Base-by-base conservation (phyloP, 2,888 invertebrate species). In the Idaea straminata region DNA sequence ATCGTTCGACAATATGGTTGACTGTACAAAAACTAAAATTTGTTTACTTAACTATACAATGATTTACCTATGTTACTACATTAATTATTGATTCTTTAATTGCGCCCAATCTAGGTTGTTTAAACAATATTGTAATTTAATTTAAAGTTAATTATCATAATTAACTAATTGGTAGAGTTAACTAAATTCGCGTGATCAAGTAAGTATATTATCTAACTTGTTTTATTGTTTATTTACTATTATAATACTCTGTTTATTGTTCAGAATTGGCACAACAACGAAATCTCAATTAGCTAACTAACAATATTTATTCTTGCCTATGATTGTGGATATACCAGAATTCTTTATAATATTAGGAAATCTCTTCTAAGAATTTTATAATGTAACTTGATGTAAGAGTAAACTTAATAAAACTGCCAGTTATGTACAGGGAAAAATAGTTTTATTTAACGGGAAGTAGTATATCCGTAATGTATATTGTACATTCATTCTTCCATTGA, bases 1-100 rank as follows among this genome's bases (percentile, higher is more conserved):
- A 94, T 96, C 71, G 89, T 96, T 16, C 95, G 95, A 80, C 95
- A 95, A 76, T 95, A 95, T 75, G 94, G 95, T 61, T 95, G 94
- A 89, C 61, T 15, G 25, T 25, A 16, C 16, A 35, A 38, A 25
- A 62, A 62, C 13, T 47, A 13, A 47, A 47, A 47, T 47, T 47
- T 13, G 13, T 25, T 25, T 47, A 47, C 13, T 47, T 47, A 47
- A 47, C 13, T 47, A 47, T 13, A 47, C 47, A 47, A 47, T 47
- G 47, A 47, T 47, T 13, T 3, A 47, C 7, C 13, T 47, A 47
- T 25, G 25, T 7, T 36, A 36, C 6, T 5, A 10, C 36, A 5
- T 4, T 47, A 47, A 4, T 47, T 47, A 47, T 10, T 10, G 3
- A 13, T 47, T 47, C 3, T 47, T 10, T 10, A 47, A 47, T 10